Evolutionary conservation across 2,797 vertebrate genomes (phyloP).

Genomic region (Manis pentadactyla): DNA sequence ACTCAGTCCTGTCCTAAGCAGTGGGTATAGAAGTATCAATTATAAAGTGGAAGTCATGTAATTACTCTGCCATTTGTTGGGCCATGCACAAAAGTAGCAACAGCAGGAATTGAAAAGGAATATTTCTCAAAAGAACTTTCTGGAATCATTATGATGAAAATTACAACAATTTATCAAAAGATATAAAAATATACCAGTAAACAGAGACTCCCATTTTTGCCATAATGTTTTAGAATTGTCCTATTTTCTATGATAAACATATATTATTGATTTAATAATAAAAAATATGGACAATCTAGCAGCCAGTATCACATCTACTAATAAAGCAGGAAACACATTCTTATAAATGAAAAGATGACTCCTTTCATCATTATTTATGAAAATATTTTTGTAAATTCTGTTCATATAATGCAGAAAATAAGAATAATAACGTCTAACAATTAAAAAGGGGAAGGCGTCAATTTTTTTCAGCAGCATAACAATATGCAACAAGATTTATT

Average conservation of each 20-base stretch:
- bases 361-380: neutral
- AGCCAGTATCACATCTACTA: neutral
- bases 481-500: neutral
- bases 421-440: neutral
- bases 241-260: neutral
- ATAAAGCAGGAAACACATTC: neutral
- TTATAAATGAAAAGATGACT: neutral
- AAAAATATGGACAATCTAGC: neutral
- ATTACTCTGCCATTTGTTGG: neutral
- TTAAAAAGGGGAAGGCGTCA: neutral
- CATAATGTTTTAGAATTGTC: neutral
- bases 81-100: neutral
- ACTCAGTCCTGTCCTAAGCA: neutral
- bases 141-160: neutral
- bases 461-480: neutral
- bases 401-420: neutral
- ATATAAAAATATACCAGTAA: neutral
- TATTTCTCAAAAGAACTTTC: neutral
- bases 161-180: neutral
- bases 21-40: neutral
- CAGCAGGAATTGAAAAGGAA: neutral
- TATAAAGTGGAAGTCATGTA: neutral
- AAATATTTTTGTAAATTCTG: neutral
- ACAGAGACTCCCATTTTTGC: neutral
- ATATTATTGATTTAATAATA: neutral